Evolutionary conservation across 2,113 vertebrate species (phyloP), one percentile per base, ranked within the genome.

Genomic region (Heliornis fulica): DNA sequence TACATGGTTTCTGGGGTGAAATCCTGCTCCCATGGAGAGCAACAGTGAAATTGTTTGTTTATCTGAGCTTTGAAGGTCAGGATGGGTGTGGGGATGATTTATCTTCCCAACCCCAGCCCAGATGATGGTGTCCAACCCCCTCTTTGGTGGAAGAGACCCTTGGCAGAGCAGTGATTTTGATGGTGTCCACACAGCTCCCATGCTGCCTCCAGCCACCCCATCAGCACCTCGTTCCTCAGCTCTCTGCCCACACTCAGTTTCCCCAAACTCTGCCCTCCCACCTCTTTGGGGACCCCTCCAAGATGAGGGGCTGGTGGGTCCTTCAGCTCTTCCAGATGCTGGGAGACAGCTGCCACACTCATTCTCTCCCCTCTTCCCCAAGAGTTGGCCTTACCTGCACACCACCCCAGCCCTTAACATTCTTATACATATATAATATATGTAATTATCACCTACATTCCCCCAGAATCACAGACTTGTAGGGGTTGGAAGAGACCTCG

Each of bases 321-420:
- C 10, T 25, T 12, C 16, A 10, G n/a, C 34, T 41, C 46, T 48
- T n/a, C 23, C 36, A 50, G 23, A 38, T 20, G 19, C 6, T 1
- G 41, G 43, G 36, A 23, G 32, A n/a, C 18, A 36, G 15, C 15
- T 28, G 32, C 53, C 38, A 4, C 13, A 66, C 29, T n/a, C 60
- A 20, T 23, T 29, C 41, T 40, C 43, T 48, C 43, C 36, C n/a
- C 41, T 40, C 43, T 48, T 50, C 36, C 18, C 48, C 32, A 28
- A 19, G 63, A 3, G 0, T 1, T 11, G 28, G 16, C 2, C 2
- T 28, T 31, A 36, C 54, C 83, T 4, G 3, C 16, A 10, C 26
- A 13, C 54, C 54, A 60, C 41, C 10, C 16, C 46, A 56, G 61
- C 41, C n/a, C 40, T 56, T 8, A 25, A 4, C 45, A 12, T 0